These are phyloP conservation scores for Macropodus opercularis DNA, from an alignment of 2,797 vertebrate species.

Conservation along the genomic window DNA sequence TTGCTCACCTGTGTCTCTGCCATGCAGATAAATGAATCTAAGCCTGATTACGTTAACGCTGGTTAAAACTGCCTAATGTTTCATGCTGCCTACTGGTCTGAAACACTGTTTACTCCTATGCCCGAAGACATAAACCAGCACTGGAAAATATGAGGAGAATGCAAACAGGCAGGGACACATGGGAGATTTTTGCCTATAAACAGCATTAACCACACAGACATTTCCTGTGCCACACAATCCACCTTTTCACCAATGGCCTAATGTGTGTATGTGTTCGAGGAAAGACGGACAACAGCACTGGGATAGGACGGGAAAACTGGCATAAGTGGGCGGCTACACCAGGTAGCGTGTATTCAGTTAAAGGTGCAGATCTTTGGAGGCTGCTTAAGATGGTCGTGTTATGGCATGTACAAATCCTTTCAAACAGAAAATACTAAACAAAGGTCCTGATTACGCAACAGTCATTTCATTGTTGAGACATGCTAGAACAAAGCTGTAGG, in stretches of 20 bases:
- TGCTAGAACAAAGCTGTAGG: constrained; percentile 6
- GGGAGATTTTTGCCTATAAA: constrained; percentile 52
- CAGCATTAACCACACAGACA: constrained; percentile 39
- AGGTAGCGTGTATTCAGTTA: constrained; percentile 3
- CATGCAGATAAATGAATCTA: too few relatives aligned
- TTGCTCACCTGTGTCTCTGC: too few relatives aligned
- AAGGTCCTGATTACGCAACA: constrained; percentile 23
- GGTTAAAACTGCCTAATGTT: neutral
- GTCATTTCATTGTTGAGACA: constrained; percentile 26
- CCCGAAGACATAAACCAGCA: constrained; percentile 15
- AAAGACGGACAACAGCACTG: neutral
- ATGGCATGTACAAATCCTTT: constrained; percentile 28
- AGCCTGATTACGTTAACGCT: neutral
- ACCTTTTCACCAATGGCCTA: constrained; percentile 46
- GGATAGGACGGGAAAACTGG: neutral
- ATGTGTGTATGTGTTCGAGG: constrained; percentile 3
- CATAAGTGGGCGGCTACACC: neutral
- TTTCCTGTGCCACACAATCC: constrained; percentile 52
- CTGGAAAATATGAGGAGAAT: constrained; percentile 58
- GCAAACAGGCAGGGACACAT: constrained; percentile 41
- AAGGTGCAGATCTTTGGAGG: neutral
- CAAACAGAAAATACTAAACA: constrained; percentile 52
- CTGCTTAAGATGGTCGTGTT: constrained; percentile 16
- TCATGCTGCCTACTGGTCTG: constrained; percentile 13
- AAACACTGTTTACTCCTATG: constrained; percentile 18